A percentile compares a stretch with the other conserved stretches of the same genome.
These are phyloP conservation scores for Polypterus bichir DNA, from an alignment of 2,113 vertebrate genomes.

Conservation along the genomic window DNA sequence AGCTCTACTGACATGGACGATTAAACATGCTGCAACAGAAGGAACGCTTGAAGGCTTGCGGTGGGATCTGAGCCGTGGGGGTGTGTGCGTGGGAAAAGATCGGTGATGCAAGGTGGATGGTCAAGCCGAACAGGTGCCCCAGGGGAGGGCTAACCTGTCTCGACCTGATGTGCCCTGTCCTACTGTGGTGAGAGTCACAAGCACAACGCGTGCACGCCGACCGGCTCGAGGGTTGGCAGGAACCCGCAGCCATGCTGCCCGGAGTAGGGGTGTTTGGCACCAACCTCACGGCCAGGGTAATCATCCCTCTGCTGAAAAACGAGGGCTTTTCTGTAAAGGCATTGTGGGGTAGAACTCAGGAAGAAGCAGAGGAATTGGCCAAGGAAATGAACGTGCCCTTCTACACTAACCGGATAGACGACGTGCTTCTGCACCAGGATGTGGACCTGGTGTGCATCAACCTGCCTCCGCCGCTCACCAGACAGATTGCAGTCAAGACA, in stretches of 20 bases:
- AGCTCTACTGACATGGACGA: conserved; percentile 18
- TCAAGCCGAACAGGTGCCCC: conserved; percentile 30
- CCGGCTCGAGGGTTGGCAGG: conserved; percentile 12
- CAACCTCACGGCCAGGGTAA: conserved; percentile 84
- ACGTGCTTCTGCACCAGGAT: conserved; percentile 90
- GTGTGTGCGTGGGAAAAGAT: conserved; percentile 17
- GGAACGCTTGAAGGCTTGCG: conserved; percentile 3
- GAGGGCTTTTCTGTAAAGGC: conserved; percentile 91
- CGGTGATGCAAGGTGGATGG: conserved; percentile 34
- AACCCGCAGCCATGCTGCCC: conserved; percentile 74
- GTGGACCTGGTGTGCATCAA: conserved; percentile 95
- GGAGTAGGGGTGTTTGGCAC: conserved; percentile 96
- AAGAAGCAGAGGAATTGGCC: conserved; percentile 95
- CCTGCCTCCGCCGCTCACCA: conserved; percentile 86
- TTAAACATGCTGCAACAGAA: conserved; percentile 19
- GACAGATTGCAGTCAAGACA: conserved; percentile 93
- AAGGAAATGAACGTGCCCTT: conserved; percentile 93
- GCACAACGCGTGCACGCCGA: conserved; percentile 6
- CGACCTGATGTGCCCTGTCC: conserved; percentile 15
- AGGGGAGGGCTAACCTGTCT: conserved; percentile 39
- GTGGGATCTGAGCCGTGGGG: conserved; percentile 9
- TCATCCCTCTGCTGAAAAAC: conserved; percentile 84
- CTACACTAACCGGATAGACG: conserved; percentile 92
- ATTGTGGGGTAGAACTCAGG: conserved; percentile 87
- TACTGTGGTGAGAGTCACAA: conserved; percentile 11